Conservation (phyloP, 2,797 vertebrate species). For the Pseudochirops cupreus region DNA sequence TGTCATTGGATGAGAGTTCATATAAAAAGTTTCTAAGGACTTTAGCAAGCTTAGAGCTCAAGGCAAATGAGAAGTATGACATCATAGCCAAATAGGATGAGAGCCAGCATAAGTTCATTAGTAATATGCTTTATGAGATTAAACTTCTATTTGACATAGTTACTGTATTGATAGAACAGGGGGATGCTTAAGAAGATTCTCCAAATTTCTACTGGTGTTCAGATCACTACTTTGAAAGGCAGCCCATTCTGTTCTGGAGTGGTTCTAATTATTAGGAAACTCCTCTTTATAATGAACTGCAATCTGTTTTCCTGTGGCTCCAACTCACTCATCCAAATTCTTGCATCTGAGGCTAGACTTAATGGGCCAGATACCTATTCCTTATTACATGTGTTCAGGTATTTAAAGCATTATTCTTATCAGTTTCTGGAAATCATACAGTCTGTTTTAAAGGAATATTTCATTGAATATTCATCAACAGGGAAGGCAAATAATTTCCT, state of each 20-base stretch:
- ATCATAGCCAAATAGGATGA: background rate
- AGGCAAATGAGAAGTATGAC: background rate
- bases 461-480: background rate
- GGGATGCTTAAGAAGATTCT: background rate
- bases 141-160: background rate
- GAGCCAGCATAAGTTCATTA: background rate
- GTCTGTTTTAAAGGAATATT: background rate
- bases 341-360: background rate
- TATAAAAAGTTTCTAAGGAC: background rate
- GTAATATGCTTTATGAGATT: background rate
- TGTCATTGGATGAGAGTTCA: background rate
- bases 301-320: background rate
- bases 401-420: background rate
- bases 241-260: background rate
- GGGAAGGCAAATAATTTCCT: conserved; percentile 8
- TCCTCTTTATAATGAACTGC: background rate
- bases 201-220: background rate
- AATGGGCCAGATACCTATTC: background rate
- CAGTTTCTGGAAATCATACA: background rate
- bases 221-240: background rate
- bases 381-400: background rate
- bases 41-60: background rate
- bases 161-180: background rate
- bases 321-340: background rate
- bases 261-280: background rate